Conservation (phyloP, 1,140 invertebrate genomes). For the Amphibalanus amphitrite region DNA sequence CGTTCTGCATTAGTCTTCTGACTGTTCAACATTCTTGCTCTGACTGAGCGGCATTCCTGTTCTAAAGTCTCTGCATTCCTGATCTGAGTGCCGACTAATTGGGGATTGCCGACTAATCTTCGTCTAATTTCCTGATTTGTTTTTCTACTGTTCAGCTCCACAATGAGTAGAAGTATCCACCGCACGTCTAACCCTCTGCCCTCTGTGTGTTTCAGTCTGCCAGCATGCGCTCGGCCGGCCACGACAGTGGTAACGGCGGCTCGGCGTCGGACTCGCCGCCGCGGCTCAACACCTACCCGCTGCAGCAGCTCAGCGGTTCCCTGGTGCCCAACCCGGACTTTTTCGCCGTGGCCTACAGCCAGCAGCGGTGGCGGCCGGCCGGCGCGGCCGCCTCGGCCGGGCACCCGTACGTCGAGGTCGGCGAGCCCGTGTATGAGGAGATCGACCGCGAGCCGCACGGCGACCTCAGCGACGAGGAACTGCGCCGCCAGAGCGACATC, state of each 20-base stretch:
- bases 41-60: no score
- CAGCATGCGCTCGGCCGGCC: neutral
- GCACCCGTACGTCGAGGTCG: conserved; percentile 37
- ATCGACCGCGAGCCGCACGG: conserved; percentile 41
- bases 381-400: conserved; percentile 13
- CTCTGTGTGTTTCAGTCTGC: neutral
- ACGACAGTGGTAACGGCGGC: conserved; percentile 7
- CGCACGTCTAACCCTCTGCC: no score
- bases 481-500: conserved; percentile 55
- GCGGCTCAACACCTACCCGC: conserved; percentile 25
- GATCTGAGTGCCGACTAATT: no score
- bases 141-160: no score
- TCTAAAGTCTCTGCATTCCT: no score
- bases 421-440: conserved; percentile 64
- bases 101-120: no score
- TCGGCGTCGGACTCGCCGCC: conserved; percentile 7
- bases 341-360: neutral
- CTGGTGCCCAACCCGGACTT: conserved; percentile 3
- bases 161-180: no score
- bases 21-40: no score
- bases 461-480: conserved; percentile 50
- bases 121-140: no score
- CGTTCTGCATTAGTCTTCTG: no score
- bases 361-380: neutral
- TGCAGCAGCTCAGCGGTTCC: neutral